Conservation (phyloP, 2,888 invertebrate genomes). For the Axea sp. region DNA sequence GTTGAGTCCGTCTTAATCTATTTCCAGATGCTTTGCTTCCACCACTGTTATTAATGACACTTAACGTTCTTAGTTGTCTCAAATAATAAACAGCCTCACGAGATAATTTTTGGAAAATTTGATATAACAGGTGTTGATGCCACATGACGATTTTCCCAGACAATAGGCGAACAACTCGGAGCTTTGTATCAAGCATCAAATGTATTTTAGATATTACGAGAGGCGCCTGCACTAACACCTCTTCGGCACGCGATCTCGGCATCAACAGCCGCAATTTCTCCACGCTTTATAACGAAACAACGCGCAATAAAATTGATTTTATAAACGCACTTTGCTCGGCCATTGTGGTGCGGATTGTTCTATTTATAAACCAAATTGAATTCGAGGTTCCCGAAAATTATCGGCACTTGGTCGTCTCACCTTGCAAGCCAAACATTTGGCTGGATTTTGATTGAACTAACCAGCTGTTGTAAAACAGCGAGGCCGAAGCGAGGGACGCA, state of each 20-base stretch:
- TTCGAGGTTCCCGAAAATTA: conserved; percentile 1
- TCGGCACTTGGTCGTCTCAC: conserved; percentile 76
- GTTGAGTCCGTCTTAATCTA: not conserved
- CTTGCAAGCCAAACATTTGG: conserved; percentile 84
- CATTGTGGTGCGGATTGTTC: too few species aligned
- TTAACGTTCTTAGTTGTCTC: not conserved
- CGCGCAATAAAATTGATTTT: conserved; percentile 31
- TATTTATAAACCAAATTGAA: not conserved
- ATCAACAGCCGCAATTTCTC: conserved; percentile 65
- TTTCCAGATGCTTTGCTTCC: not conserved
- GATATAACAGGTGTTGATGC: conserved; percentile 41
- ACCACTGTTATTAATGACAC: not conserved
- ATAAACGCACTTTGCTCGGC: conserved; percentile 25
- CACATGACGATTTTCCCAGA: conserved; percentile 56
- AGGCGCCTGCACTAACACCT: conserved; percentile 72
- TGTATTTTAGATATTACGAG: conserved; percentile 75
- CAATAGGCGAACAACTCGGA: conserved; percentile 38
- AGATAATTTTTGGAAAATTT: conserved; percentile 46
- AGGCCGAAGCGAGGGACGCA: conserved; percentile 75
- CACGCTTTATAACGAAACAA: conserved; percentile 26
- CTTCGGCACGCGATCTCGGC: conserved; percentile 73
- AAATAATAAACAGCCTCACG: conserved; percentile 9
- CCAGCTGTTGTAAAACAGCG: conserved; percentile 77
- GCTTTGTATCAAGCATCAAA: conserved; percentile 61
- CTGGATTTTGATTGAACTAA: conserved; percentile 77